Percentiles rank a stretch among this genome's conserved stretches.
phyloP scores from a whole-genome alignment of 2,113 vertebrate genomes.

The Clarias macrocephalus region DNA sequence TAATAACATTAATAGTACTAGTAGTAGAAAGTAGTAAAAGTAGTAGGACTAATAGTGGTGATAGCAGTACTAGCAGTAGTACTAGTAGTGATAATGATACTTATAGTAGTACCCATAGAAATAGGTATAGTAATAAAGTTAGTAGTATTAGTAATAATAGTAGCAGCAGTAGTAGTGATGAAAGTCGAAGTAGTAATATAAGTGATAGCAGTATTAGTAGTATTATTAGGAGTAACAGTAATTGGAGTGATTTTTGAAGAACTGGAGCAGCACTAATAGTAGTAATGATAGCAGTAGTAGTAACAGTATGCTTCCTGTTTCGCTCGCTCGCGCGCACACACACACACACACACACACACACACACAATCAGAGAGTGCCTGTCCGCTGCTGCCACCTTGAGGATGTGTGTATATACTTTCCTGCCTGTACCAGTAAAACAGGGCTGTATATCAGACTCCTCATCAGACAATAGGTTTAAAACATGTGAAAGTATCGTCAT shows the following conservation, averaged over 20 bases:
- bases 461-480: neutral
- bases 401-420: neutral
- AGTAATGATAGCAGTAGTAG: neutral
- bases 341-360: slow-evolving; percentile 1
- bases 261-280: neutral
- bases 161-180: neutral
- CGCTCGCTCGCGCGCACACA: neutral
- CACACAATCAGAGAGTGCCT: neutral
- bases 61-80: neutral
- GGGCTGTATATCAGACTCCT: neutral
- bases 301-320: neutral
- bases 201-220: neutral
- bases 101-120: neutral
- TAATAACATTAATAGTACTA: no score
- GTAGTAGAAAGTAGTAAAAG: neutral
- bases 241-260: neutral
- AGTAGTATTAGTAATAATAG: neutral
- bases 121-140: neutral
- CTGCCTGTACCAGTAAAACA: neutral
- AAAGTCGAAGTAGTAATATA: neutral
- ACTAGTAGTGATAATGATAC: neutral
- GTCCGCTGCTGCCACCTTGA: slow-evolving; percentile 47
- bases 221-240: neutral
- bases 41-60: neutral
- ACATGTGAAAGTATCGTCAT: neutral